Evolutionary conservation across 2,113 vertebrate genomes (phyloP), one percentile per base, ranked within the genome.

Genomic region (Gasterosteus nipponicus): DNA sequence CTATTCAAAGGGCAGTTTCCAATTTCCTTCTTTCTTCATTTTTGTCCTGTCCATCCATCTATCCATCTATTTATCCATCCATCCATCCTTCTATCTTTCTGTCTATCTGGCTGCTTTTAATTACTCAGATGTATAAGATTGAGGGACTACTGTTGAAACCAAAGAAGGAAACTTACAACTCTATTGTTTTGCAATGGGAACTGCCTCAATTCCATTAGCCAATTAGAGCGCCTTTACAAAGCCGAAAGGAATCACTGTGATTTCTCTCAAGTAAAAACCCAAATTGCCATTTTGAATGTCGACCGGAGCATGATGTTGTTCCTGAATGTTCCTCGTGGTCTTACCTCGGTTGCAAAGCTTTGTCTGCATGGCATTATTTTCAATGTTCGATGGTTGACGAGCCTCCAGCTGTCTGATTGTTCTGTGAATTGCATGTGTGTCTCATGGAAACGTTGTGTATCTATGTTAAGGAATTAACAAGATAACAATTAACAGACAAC

Each of bases 221-320:
- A 29, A 80, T 79, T 78, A 58, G 53, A 84, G 72, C 79, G 67
- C 85, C 90, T 89, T 89, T 82, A 80, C 47, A 47, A 69, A 85
- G 75, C 66, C 77, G 66, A 65, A 82, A 77, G 60, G 62, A 90
- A 73, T 81, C 86, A 92, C 91, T 93, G 89, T 91, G 91, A 91
- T 82, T 75, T 84, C 76, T 69, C 53, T 47, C 65, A 67, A 69
- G 46, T 66, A 12, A 47, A 62, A 65, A 65, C 62, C 18, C 62
- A 61, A 57, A 77, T 81, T 72, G 53, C 57, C 74, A 61, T 73
- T 51, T 39, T 76, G 82, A 92, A 90, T 92, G 86, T 91, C 84
- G 66, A 86, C 66, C 19, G 62, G 74, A 81, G 85, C 82, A 85
- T 80, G 75, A 77, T 47, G 26, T 61, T 86, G 78, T 84, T 83